A percentile compares a stretch with the other conserved stretches of the same genome.
phyloP scores from a whole-genome alignment of 2,888 invertebrate genomes.

The Molorchus minor region DNA sequence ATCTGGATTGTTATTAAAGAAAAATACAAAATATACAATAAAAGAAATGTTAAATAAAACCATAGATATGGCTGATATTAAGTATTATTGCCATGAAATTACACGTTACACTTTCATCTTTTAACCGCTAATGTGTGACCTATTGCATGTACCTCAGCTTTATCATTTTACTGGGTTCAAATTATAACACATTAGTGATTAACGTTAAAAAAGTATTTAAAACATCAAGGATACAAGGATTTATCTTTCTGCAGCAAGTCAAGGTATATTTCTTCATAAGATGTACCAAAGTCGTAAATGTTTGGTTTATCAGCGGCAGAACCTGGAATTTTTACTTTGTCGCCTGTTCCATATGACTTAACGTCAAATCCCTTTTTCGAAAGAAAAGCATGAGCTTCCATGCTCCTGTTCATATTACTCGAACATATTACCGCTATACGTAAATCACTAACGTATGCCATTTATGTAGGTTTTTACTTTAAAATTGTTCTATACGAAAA shows the following conservation, averaged over 20 bases:
- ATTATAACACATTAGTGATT: not conserved
- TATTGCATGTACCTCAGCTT: too few relatives aligned
- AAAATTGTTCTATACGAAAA: not conserved
- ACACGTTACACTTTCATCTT: too few relatives aligned
- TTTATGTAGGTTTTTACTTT: too few relatives aligned
- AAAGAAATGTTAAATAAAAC: not conserved
- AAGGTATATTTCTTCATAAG: conserved; percentile 95
- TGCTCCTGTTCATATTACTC: conserved; percentile 99
- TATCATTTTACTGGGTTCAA: too few relatives aligned
- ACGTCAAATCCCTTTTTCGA: conserved; percentile 97
- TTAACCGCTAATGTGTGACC: too few relatives aligned
- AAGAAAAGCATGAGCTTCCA: conserved; percentile 98
- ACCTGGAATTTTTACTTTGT: conserved; percentile 97
- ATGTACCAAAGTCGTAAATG: conserved; percentile 94
- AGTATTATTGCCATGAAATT: too few relatives aligned
- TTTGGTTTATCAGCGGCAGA: conserved; percentile 93
- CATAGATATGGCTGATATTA: too few relatives aligned
- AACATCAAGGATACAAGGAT: conserved; percentile 70
- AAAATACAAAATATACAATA: conserved; percentile 15
- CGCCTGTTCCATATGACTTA: conserved; percentile 92
- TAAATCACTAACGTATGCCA: conserved; percentile 63
- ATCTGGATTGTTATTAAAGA: conserved; percentile 65
- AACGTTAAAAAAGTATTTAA: conserved; percentile 6
- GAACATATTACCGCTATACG: conserved; percentile 97
- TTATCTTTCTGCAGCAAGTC: conserved; percentile 92